These are phyloP conservation scores for Peucedramus taeniatus DNA, from an alignment of 2,113 vertebrate species.

Conservation along the genomic window DNA sequence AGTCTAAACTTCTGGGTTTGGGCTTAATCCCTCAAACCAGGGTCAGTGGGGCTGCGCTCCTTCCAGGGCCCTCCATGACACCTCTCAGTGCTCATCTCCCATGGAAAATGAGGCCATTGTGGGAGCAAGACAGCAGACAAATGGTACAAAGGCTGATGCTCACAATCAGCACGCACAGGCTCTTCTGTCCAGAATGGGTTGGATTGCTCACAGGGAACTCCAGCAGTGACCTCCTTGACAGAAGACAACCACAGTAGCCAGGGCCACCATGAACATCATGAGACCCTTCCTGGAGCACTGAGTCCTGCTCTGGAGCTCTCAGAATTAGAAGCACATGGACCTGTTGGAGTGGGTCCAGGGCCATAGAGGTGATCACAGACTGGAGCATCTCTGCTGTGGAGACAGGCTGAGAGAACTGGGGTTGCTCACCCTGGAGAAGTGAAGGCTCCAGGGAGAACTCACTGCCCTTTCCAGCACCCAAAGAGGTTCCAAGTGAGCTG, in stretches of 20 bases:
- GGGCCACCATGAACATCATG: neutral
- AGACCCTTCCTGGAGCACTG: neutral
- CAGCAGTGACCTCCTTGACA: neutral
- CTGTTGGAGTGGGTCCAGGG: neutral
- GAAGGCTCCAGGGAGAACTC: neutral
- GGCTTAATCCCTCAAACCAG: neutral
- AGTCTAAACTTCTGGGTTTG: neutral
- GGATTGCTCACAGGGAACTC: neutral
- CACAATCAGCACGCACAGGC: neutral
- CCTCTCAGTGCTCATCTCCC: neutral
- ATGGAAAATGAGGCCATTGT: neutral
- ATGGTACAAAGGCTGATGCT: neutral
- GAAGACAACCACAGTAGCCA: neutral
- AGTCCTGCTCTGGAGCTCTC: neutral
- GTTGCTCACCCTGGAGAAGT: neutral
- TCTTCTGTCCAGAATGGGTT: neutral
- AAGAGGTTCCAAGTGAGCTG: neutral
- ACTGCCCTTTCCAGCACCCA: neutral
- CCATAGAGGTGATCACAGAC: neutral
- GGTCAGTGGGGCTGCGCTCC: neutral
- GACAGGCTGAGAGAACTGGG: neutral
- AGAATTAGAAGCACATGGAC: neutral
- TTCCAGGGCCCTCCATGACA: rapidly evolving
- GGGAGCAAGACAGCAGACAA: neutral
- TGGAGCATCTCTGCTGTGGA: neutral